Evolutionary conservation across 2,888 invertebrate genomes (phyloP).

Genomic region (Pecten maximus): DNA sequence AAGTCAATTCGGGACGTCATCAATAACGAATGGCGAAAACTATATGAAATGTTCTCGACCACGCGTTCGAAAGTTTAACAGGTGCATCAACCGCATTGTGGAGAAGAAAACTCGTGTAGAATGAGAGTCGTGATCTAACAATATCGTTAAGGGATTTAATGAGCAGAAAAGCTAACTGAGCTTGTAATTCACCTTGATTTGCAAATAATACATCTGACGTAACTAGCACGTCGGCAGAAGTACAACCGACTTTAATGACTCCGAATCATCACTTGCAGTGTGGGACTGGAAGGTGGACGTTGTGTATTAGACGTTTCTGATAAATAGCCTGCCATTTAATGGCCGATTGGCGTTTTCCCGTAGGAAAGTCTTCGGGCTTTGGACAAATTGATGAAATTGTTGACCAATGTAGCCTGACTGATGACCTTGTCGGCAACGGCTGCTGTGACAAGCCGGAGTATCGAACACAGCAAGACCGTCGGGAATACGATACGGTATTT

Average conservation of each 20-base stretch:
- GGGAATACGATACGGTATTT: neutral
- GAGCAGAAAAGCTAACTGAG: too few relatives aligned
- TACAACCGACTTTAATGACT: neutral
- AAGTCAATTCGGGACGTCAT: too few relatives aligned
- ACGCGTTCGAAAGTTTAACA: too few relatives aligned
- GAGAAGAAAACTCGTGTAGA: too few relatives aligned
- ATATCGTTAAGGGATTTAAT: too few relatives aligned
- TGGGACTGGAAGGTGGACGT: neutral
- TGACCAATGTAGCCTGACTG: neutral
- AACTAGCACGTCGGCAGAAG: neutral
- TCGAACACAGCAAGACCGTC: neutral
- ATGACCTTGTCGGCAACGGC: neutral
- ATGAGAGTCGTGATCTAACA: too few relatives aligned
- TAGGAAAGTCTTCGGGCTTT: neutral
- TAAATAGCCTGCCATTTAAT: constrained; percentile 24
- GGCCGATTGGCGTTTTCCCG: neutral
- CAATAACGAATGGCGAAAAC: too few relatives aligned
- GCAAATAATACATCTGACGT: too few relatives aligned
- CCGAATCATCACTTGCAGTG: neutral
- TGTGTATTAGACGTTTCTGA: neutral
- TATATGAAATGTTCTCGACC: too few relatives aligned
- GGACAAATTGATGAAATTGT: constrained; percentile 25
- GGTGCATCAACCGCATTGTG: too few relatives aligned
- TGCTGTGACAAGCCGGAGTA: neutral
- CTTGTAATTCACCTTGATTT: too few relatives aligned